Evolutionary conservation across 2,113 vertebrate species (phyloP).

Genomic region (Takifugu flavidus): DNA sequence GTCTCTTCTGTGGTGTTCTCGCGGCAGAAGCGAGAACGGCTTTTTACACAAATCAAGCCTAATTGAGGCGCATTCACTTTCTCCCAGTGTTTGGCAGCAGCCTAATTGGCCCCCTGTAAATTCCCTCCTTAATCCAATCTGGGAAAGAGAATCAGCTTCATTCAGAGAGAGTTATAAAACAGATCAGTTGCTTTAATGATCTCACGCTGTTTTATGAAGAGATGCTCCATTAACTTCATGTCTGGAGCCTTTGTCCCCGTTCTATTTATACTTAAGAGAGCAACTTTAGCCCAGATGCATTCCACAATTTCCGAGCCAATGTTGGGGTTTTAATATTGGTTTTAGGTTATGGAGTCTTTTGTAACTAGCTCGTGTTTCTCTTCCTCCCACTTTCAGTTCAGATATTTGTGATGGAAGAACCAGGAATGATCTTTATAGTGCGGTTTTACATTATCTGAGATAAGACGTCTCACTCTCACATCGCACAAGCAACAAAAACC

Average conservation of each 20-base stretch:
- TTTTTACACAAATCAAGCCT: slow-evolving; percentile 9
- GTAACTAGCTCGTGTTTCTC: no score
- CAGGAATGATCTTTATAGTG: no score
- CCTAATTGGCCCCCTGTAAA: slow-evolving; percentile 41
- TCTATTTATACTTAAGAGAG: neutral
- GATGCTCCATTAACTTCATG: slow-evolving; percentile 18
- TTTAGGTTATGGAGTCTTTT: no score
- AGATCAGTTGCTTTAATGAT: slow-evolving; percentile 32
- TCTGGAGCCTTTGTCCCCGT: slow-evolving; percentile 1
- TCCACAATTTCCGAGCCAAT: no score
- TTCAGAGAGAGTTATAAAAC: slow-evolving; percentile 26
- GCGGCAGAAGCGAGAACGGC: neutral
- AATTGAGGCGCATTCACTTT: slow-evolving; percentile 5
- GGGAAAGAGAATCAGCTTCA: slow-evolving; percentile 10
- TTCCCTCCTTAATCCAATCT: slow-evolving; percentile 46
- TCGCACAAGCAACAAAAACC: neutral
- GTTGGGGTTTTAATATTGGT: no score
- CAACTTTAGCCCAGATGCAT: neutral
- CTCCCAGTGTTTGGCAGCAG: slow-evolving; percentile 16
- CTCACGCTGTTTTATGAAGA: slow-evolving; percentile 26
- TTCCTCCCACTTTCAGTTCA: neutral
- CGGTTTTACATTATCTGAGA: no score
- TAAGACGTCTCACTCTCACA: no score
- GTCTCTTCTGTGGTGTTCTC: neutral
- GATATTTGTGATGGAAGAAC: neutral